Conservation (phyloP, 2,888 invertebrate genomes). For the Aporophyla nigra region DNA sequence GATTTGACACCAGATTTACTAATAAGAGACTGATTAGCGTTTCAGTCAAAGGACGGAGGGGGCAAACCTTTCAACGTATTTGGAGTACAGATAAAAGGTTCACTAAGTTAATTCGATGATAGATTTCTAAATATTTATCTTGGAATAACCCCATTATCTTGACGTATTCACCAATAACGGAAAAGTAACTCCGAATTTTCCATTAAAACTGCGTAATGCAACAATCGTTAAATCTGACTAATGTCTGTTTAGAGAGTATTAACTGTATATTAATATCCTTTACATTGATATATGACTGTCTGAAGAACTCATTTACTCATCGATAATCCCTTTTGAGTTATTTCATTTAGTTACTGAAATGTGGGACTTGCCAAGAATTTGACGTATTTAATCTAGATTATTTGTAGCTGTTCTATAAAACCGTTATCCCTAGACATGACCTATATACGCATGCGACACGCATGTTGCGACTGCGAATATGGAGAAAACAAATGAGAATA, state of each 20-base stretch:
- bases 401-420: conserved; percentile 20
- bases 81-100: background rate
- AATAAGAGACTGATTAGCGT: background rate
- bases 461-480: background rate
- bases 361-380: conserved; percentile 37
- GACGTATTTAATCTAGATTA: conserved; percentile 32
- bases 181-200: conserved; percentile 38
- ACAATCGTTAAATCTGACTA: conserved; percentile 13
- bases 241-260: conserved; percentile 35
- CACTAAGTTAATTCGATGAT: conserved; percentile 1
- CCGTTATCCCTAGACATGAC: background rate
- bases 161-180: conserved; percentile 18
- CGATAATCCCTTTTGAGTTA: conserved; percentile 42
- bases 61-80: background rate
- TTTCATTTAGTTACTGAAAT: conserved; percentile 6
- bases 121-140: conserved; percentile 28
- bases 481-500: background rate
- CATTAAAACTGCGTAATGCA: conserved; percentile 12
- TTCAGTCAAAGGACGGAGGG: background rate
- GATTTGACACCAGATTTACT: conserved; percentile 6
- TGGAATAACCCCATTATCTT: background rate
- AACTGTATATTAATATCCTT: conserved; percentile 52
- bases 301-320: conserved; percentile 37
- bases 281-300: conserved; percentile 57
- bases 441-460: background rate